Conservation (phyloP, 35 echinoderm and acorn worm species). For the Stichopus chloronotus region DNA sequence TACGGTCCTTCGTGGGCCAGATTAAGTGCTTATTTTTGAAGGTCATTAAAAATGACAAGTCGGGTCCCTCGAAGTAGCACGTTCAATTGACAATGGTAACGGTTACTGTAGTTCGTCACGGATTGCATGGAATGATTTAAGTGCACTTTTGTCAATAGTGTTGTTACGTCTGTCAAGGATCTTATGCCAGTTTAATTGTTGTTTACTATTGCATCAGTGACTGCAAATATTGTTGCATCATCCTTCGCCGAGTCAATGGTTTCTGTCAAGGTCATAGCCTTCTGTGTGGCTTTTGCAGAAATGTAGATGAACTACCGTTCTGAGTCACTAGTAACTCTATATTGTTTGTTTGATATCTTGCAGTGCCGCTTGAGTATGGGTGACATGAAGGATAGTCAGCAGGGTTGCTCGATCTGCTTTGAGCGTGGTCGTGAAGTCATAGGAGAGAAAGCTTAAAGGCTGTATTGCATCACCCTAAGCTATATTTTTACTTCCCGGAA, state of each 20-base stretch:
- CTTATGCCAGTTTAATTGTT: conserved; percentile 17
- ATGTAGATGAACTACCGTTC: conserved; percentile 62
- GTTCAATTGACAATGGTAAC: conserved; percentile 29
- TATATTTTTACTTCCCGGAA: too few species aligned
- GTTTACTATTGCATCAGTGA: conserved; percentile 27
- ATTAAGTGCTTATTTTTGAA: conserved; percentile 18
- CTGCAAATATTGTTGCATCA: conserved; percentile 25
- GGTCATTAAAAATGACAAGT: not conserved
- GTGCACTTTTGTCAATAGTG: conserved; percentile 10
- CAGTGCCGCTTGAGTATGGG: not conserved
- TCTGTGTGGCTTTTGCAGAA: conserved; percentile 43
- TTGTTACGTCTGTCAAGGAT: not conserved
- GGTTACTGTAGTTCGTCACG: conserved; percentile 56
- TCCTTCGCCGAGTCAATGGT: conserved; percentile 8
- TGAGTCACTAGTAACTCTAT: not conserved
- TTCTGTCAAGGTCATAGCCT: conserved; percentile 51
- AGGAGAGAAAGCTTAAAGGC: conserved; percentile 37
- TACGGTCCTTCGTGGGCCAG: conserved; percentile 48
- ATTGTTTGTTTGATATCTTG: not conserved
- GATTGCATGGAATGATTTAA: conserved; percentile 18
- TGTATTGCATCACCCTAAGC: too few species aligned
- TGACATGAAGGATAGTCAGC: conserved; percentile 65
- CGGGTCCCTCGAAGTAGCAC: not conserved
- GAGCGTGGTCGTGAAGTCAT: conserved; percentile 48
- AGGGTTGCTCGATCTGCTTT: conserved; percentile 52